Base-by-base conservation (phyloP, 2,797 vertebrate genomes). In the Channa striata region DNA sequence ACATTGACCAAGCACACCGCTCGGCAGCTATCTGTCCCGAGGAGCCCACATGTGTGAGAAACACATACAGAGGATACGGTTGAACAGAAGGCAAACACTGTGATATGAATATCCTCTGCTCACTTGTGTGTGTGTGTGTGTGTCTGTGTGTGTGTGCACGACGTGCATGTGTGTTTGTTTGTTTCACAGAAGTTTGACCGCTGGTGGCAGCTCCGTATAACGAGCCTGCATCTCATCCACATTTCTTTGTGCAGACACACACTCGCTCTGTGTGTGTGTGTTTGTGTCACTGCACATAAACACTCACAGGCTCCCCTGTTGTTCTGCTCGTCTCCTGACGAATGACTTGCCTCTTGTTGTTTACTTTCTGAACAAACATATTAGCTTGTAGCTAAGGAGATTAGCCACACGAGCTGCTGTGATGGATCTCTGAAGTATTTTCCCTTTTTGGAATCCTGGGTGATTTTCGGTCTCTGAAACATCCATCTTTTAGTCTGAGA, bases 321-420 rank as follows among this genome's bases (percentile, higher is more conserved):
- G 60, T 86, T 65, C 59, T 19, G 1, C n/a, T 50, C 51, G 59
- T 71, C 78, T 72, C 57, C 36, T 74, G 81, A 87, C 14, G 49
- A 81, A 87, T 81, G 59, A 73, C 51, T 74, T 65, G 36, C 68
- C 71, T 59, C 67, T 44, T 77, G 57, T 69, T 83, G 82, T 88
- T 87, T 87, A 87, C 73, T 59, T 74, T 67, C 48, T 72, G 74
- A 86, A 75, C 76, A 87, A 87, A 88, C 85, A 83, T 74, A 84
- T 84, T 73, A 81, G 72, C 66, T 40, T 11, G 65, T 68, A 73
- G 78, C 68, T 44, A 50, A 21, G 56, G 54, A 69, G 73, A 82
- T 86, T 73, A 75, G 51, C 54, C 47, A 36, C 30, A 69, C 52
- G 20, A 60, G 65, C 73, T 75, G 52, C 70, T 56, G 68, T 67